Conservation (phyloP, 2,888 invertebrate species). For the Podabrus alpinus region DNA sequence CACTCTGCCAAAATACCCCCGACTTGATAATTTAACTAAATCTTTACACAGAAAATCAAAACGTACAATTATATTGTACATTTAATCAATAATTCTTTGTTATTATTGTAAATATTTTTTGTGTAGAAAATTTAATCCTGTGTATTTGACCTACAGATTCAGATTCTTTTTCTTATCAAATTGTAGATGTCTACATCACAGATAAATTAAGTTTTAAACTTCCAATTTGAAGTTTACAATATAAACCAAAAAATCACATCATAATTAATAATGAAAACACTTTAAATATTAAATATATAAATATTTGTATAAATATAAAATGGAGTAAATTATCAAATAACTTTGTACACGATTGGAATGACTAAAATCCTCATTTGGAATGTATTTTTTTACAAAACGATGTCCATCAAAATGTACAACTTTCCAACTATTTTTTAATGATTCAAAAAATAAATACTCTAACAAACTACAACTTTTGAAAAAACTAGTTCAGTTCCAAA, state of each 20-base stretch:
- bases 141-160: constrained; percentile 47
- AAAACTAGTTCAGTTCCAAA: not conserved
- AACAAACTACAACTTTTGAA: constrained; percentile 2
- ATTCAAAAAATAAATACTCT: not conserved
- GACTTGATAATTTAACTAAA: constrained; percentile 30
- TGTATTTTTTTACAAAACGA: not conserved
- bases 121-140: constrained; percentile 48
- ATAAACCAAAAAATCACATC: constrained; percentile 6
- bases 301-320: constrained; percentile 8
- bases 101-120: constrained; percentile 45
- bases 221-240: constrained; percentile 24
- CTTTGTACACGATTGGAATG: constrained; percentile 3
- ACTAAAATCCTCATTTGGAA: not conserved
- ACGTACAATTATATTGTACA: constrained; percentile 34
- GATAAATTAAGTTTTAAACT: constrained; percentile 37
- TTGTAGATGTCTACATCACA: constrained; percentile 39
- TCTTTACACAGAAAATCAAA: constrained; percentile 41
- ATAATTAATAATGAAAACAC: constrained; percentile 1
- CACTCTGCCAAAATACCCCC: constrained; percentile 44
- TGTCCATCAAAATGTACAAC: not conserved
- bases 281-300: constrained; percentile 2
- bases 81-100: constrained; percentile 34
- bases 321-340: not conserved
- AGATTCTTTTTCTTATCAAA: constrained; percentile 25
- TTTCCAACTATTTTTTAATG: not conserved